These are phyloP conservation scores for Talpa occidentalis DNA, from an alignment of 2,113 vertebrate species.

Conservation along the genomic window DNA sequence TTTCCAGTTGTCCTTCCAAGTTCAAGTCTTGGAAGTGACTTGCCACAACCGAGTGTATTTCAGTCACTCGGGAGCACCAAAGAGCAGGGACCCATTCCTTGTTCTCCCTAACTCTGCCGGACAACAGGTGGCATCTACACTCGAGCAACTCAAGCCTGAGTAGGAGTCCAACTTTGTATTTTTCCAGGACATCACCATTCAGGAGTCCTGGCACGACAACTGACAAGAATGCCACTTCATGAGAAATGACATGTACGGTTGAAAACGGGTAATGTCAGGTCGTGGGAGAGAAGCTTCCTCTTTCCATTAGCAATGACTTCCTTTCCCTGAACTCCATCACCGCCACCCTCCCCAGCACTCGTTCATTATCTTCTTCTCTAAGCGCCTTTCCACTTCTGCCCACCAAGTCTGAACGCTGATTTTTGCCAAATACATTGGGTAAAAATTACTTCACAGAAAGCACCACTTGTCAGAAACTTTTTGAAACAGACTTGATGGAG, in stretches of 20 bases:
- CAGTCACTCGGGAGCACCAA: not conserved
- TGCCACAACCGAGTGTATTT: not conserved
- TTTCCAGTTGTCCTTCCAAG: not conserved
- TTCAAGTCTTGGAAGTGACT: not conserved
- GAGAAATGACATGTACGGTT: conserved; percentile 46
- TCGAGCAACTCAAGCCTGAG: not conserved
- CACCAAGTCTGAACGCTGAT: not conserved
- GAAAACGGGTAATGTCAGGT: conserved; percentile 58
- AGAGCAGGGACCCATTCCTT: not conserved
- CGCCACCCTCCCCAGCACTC: not conserved
- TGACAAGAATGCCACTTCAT: conserved; percentile 29
- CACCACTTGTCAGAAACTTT: conserved; percentile 40
- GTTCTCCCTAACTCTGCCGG: not conserved
- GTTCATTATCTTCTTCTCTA: not conserved
- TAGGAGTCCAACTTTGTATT: conserved; percentile 38
- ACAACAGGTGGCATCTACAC: not conserved
- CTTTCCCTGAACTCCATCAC: not conserved
- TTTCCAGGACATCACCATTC: conserved; percentile 57
- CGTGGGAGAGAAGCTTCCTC: conserved; percentile 55
- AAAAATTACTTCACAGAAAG: conserved; percentile 31
- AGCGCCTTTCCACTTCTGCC: not conserved
- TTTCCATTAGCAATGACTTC: conserved; percentile 61
- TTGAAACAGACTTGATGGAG: conserved; percentile 18
- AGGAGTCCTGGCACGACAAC: conserved; percentile 39
- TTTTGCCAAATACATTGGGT: conserved; percentile 24